Base-by-base conservation (phyloP, 37 sponge, comb jelly and placozoan genomes). In the Cliona cf. orientalis region DNA sequence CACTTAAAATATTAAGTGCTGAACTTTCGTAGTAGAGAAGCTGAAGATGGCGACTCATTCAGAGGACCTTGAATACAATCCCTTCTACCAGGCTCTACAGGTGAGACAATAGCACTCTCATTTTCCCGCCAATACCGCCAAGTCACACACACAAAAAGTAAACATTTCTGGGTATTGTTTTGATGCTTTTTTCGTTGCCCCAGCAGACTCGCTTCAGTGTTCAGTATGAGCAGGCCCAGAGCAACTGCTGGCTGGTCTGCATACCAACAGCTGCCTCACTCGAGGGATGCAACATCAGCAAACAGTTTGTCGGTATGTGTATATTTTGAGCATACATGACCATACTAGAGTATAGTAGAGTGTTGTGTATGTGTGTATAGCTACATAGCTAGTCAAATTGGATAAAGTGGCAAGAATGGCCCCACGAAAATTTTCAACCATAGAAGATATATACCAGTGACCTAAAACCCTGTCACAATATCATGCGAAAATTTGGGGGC, bases 21-120 rank as follows among this genome's bases (percentile, higher is more conserved):
- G n/a, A n/a, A n/a, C n/a, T n/a, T n/a, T n/a, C n/a, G n/a, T n/a
- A 22, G 22, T 38, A 36, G 14, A 67, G 14, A 6, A 67, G 6
- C 12, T 3, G 22, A 66, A 57, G 28, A 71, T 81, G 81, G 59
- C 81, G 39, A n/a, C 3, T 32, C 11, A 23, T 2, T 21, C 69
- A 0, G 90, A 89, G 17, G 90, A 89, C 25, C 67, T 89, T 34
- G 90, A 89, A 41, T 89, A 77, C 59, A 89, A 89, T 56, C 86
- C 69, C 21, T 89, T 89, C 75, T 89, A 82, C 38, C 78, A 71
- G 63, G 90, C 84, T 14, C 78, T 89, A 12, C 90, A 89, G 80
- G 90, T 89, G 32, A 32, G 73, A 19, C 32, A 5, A 22, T 19
- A 64, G 11, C 11, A 23, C 11, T 64, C 45, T 19, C 55, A 19